Conservation (phyloP, 2,797 vertebrate species). For the Falco novaeseelandiae region DNA sequence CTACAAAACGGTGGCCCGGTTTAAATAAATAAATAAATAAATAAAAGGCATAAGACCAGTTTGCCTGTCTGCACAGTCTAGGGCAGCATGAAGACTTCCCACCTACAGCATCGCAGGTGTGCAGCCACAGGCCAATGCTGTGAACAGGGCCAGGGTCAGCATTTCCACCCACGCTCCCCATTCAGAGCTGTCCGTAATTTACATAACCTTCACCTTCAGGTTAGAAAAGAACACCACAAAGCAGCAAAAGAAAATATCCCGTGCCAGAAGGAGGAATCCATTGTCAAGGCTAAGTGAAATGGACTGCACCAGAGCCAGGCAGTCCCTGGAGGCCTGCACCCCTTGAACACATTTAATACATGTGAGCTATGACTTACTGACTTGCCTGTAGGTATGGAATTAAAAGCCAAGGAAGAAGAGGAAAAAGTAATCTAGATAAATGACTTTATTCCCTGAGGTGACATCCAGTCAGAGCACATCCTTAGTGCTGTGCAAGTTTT, state of each 20-base stretch:
- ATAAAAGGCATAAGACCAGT: not conserved
- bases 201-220: not conserved
- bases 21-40: not conserved
- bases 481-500: slow-evolving; percentile 85
- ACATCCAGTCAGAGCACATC: slow-evolving; percentile 81
- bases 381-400: slow-evolving; percentile 86
- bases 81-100: not conserved
- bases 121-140: not conserved
- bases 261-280: slow-evolving; percentile 64
- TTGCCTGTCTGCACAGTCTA: not conserved
- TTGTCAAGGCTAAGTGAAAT: slow-evolving; percentile 53
- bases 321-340: slow-evolving; percentile 68
- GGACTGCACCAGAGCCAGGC: slow-evolving; percentile 40
- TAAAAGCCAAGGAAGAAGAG: slow-evolving; percentile 82
- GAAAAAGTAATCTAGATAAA: slow-evolving; percentile 85
- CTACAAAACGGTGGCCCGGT: not conserved
- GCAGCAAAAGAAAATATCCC: not conserved
- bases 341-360: slow-evolving; percentile 80
- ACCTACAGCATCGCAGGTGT: not conserved
- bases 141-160: not conserved
- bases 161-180: not conserved
- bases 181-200: not conserved
- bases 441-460: slow-evolving; percentile 82
- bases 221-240: not conserved
- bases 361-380: slow-evolving; percentile 85